Conservation (phyloP, 2,888 invertebrate genomes). For the Brachyopa scutellaris region DNA sequence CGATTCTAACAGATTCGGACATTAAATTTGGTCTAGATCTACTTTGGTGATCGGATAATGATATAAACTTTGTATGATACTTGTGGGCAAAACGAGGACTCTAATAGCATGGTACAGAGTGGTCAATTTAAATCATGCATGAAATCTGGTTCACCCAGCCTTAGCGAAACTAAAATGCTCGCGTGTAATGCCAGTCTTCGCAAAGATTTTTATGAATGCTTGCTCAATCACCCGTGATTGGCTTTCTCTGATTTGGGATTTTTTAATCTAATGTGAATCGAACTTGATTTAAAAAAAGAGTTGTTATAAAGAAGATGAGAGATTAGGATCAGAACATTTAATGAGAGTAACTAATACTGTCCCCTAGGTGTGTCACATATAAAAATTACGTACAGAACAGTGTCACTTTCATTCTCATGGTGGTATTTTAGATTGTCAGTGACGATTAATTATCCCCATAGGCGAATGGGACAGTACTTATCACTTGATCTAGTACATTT, state of each 20-base stretch:
- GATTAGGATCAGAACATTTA: neutral
- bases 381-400: neutral
- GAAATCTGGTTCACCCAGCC: neutral
- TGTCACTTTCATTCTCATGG: neutral
- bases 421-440: too few relatives aligned
- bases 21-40: constrained; percentile 23
- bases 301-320: neutral
- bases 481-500: too few relatives aligned
- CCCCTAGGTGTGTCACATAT: too few relatives aligned
- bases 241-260: neutral
- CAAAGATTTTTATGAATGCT: neutral
- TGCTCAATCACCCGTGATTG: neutral
- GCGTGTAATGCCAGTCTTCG: neutral
- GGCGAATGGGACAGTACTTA: too few relatives aligned
- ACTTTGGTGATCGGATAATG: constrained; percentile 9
- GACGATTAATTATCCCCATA: too few relatives aligned
- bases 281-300: neutral
- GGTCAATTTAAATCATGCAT: constrained; percentile 12
- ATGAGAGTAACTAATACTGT: neutral
- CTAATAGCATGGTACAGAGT: neutral
- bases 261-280: neutral
- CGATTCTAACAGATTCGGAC: neutral
- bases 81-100: neutral
- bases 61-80: too few relatives aligned
- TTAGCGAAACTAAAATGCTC: neutral